These are phyloP conservation scores for Gymnoscelis rufifasciata DNA, from an alignment of 2,888 invertebrate species.

Conservation along the genomic window DNA sequence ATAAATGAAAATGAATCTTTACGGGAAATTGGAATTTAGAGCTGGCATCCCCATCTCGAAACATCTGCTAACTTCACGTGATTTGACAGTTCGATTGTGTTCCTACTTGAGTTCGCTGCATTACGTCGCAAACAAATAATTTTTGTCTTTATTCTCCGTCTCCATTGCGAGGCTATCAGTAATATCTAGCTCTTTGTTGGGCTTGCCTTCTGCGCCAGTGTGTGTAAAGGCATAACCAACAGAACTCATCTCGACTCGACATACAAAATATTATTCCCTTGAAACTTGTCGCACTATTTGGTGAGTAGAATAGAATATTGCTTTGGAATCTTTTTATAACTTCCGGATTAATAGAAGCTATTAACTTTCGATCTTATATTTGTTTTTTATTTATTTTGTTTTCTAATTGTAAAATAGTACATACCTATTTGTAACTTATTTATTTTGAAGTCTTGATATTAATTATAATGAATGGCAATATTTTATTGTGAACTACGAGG, in stretches of 20 bases:
- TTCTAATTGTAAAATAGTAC: too few species aligned
- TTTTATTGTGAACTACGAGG: too few species aligned
- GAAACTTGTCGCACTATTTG: slow-evolving; percentile 35
- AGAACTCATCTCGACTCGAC: slow-evolving; percentile 34
- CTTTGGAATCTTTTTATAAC: too few species aligned
- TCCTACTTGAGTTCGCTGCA: slow-evolving; percentile 43
- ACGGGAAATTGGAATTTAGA: slow-evolving; percentile 26
- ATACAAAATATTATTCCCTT: neutral
- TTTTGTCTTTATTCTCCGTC: slow-evolving; percentile 34
- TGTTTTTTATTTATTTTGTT: too few species aligned
- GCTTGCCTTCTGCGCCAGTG: slow-evolving; percentile 77
- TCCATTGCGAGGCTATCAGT: slow-evolving; percentile 35
- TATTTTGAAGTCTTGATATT: too few species aligned
- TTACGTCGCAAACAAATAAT: slow-evolving; percentile 46
- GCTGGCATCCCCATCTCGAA: slow-evolving; percentile 35
- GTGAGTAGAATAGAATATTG: slow-evolving; percentile 40
- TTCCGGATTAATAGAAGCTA: slow-evolving; percentile 2
- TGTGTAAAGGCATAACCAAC: slow-evolving; percentile 75
- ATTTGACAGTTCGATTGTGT: slow-evolving; percentile 45
- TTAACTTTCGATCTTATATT: too few species aligned
- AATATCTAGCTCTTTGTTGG: slow-evolving; percentile 57
- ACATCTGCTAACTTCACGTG: slow-evolving; percentile 50
- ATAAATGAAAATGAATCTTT: too few species aligned
- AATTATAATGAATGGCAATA: too few species aligned
- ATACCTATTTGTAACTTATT: too few species aligned